These are phyloP conservation scores for Buceros bicornis DNA, from an alignment of 2,797 vertebrate species.

Conservation along the genomic window DNA sequence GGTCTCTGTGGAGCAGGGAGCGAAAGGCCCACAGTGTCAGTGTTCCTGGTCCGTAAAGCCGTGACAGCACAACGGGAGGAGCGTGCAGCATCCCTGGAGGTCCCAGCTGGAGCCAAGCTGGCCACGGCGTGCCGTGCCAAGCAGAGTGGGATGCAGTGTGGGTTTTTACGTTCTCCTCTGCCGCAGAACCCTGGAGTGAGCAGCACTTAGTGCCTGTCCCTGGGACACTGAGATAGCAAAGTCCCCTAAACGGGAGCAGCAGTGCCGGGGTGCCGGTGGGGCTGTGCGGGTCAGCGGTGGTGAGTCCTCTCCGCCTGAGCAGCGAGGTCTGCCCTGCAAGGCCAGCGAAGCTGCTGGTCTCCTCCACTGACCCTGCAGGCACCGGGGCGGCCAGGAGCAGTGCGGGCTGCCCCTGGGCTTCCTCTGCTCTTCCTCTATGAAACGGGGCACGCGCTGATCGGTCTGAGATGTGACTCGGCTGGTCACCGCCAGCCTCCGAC, in stretches of 20 bases:
- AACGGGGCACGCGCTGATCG: neutral
- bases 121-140: fast-evolving
- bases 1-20: neutral
- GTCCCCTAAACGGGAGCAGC: no score
- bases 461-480: neutral
- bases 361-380: neutral
- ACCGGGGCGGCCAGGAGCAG: neutral
- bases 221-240: neutral
- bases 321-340: neutral
- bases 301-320: neutral
- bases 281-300: neutral
- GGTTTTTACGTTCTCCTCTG: neutral
- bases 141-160: fast-evolving
- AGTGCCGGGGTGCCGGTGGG: fast-evolving
- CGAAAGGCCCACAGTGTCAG: neutral
- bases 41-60: neutral
- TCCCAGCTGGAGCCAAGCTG: neutral
- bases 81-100: neutral
- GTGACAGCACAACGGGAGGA: neutral
- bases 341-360: neutral
- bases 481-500: neutral
- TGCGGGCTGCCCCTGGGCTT: fast-evolving
- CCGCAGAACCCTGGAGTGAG: neutral
- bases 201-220: neutral
- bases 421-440: neutral